These are phyloP conservation scores for Suillia variegata DNA, from an alignment of 2,888 invertebrate species.

Conservation along the genomic window DNA sequence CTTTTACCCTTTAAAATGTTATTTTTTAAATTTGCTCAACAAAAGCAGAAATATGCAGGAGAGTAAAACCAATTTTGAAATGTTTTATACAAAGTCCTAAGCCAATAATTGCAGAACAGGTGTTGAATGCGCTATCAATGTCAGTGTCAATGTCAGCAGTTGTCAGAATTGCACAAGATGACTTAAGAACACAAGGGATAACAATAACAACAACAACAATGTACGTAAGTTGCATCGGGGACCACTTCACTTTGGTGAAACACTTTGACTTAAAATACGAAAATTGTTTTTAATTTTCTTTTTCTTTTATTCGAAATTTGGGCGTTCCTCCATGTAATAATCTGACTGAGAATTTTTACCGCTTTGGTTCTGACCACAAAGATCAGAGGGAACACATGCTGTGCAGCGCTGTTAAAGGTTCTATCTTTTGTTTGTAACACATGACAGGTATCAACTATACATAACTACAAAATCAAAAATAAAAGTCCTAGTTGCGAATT, in stretches of 20 bases:
- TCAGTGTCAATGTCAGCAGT: conserved; percentile 37
- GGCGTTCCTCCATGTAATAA: neutral
- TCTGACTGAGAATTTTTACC: neutral
- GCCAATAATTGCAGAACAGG: conserved; percentile 18
- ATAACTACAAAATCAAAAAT: conserved; percentile 32
- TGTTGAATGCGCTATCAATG: conserved; percentile 36
- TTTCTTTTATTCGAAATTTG: neutral
- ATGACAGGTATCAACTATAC: neutral
- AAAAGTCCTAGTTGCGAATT: too few species aligned
- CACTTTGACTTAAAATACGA: too few species aligned
- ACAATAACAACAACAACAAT: neutral
- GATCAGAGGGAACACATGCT: neutral
- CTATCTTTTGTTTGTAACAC: neutral
- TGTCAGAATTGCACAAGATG: neutral
- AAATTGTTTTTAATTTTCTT: too few species aligned
- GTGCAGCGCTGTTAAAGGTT: conserved; percentile 18
- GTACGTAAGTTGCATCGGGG: conserved; percentile 1
- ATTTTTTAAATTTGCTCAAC: too few species aligned
- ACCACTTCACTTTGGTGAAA: too few species aligned
- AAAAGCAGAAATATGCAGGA: too few species aligned
- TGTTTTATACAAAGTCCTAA: too few species aligned
- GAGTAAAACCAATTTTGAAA: too few species aligned
- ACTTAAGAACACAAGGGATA: neutral
- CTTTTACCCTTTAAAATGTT: too few species aligned
- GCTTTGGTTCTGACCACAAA: neutral